Evolutionary conservation across 2,113 vertebrate species (phyloP).

Genomic region (Apus apus): DNA sequence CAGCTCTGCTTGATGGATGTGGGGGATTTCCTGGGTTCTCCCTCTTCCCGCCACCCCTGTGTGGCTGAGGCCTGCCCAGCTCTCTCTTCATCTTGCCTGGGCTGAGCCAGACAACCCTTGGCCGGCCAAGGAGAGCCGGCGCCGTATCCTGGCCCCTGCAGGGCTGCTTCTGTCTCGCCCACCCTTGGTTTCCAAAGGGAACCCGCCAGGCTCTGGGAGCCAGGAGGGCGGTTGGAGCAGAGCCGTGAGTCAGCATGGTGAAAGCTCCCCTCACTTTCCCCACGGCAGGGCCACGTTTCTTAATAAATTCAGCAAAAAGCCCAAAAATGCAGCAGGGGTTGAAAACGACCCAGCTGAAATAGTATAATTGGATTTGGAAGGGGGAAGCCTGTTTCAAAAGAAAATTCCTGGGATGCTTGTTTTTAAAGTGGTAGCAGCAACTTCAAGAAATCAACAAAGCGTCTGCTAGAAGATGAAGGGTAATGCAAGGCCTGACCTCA

Average conservation of each 20-base stretch:
- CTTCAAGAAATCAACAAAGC: background rate
- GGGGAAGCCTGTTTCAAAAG: constrained; percentile 59
- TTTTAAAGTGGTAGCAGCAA: constrained; percentile 60
- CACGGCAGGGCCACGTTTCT: background rate
- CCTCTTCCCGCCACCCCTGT: background rate
- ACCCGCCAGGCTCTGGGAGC: background rate
- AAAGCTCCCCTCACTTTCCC: background rate
- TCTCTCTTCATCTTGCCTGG: rapidly evolving
- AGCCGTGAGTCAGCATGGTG: background rate
- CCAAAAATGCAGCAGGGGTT: background rate
- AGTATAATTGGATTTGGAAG: constrained; percentile 59
- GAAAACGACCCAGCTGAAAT: constrained; percentile 52
- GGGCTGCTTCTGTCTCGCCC: background rate
- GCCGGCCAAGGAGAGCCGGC: rapidly evolving
- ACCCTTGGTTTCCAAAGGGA: background rate
- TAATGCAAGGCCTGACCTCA: background rate
- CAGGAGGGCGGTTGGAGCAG: background rate
- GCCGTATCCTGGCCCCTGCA: rapidly evolving
- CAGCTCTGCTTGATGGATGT: background rate
- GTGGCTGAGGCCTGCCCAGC: background rate
- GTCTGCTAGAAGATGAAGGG: background rate
- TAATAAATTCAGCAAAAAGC: constrained; percentile 11
- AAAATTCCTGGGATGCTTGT: constrained; percentile 68
- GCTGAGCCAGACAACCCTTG: background rate
- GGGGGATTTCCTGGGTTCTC: background rate